Evolutionary conservation across 2,888 invertebrate genomes (phyloP), one percentile per base, ranked within the genome.

Genomic region (Gisinianus flammeolus): DNA sequence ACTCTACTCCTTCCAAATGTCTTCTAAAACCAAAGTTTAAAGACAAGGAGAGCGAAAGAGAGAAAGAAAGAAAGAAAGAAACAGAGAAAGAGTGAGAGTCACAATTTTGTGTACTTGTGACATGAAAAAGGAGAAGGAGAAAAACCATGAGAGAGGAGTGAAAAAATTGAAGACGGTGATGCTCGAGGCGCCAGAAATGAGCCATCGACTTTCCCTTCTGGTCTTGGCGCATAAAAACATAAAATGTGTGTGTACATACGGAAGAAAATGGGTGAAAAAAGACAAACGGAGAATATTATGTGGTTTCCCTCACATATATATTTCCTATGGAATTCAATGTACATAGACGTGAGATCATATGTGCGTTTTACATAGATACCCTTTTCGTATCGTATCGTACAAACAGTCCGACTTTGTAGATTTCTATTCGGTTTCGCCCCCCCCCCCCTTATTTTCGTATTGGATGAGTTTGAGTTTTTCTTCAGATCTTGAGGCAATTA

Each of bases 401-500:
- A n/a, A n/a, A n/a, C n/a, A n/a, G n/a, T n/a, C n/a, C n/a, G n/a
- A n/a, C n/a, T n/a, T n/a, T n/a, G n/a, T n/a, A n/a, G n/a, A n/a
- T n/a, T n/a, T n/a, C n/a, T n/a, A 19, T 64, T 30, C 26, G 19
- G 64, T 16, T 26, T 64, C 26, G 30, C n/a, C n/a, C n/a, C n/a
- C n/a, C n/a, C n/a, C n/a, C n/a, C 35, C 58, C 30, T 35, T 62
- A 19, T 28, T 19, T 44, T 28, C 8, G 19, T 28, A 67, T 44
- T 74, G 74, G 74, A 74, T 64, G 74, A 74, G 64, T 73, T 73
- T 64, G 74, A 74, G 64, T 73, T 73, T 73, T 73, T 73, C 73
- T 33, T 28, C 22, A 66, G 74, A 74, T 74, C 74, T 74, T 74
- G 67, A 66, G 74, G 74, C 74, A 74, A 74, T 74, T 74, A 74